phyloP scores from a whole-genome alignment of 2,113 vertebrate genomes.

The Chiloscyllium plagiosum region DNA sequence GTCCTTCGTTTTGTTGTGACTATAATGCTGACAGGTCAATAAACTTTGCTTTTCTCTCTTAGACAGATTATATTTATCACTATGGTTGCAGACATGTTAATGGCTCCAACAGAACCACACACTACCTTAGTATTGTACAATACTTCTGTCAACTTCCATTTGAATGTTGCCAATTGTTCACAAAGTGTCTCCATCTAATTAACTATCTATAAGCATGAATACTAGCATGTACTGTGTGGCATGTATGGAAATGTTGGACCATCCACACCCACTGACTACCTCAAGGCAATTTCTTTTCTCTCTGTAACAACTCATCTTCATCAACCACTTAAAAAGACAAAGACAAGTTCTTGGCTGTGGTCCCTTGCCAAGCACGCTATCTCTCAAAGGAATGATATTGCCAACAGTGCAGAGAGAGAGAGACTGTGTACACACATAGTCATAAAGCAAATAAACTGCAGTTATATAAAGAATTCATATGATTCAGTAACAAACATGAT shows the following conservation, averaged over 20 bases:
- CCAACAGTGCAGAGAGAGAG: neutral
- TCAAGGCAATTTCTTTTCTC: neutral
- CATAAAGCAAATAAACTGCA: neutral
- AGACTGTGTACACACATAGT: neutral
- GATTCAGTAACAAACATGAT: neutral
- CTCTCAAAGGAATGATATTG: neutral
- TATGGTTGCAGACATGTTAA: neutral
- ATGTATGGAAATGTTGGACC: neutral
- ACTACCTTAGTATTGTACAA: neutral
- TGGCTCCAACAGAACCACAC: neutral
- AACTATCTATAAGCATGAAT: neutral
- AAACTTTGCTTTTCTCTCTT: neutral
- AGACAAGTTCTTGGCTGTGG: neutral
- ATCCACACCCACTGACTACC: neutral
- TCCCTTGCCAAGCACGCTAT: neutral
- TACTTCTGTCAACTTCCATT: neutral
- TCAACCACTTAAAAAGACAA: neutral
- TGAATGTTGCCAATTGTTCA: neutral
- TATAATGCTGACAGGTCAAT: neutral
- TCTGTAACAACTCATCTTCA: neutral
- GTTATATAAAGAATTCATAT: neutral
- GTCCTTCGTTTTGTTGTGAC: neutral
- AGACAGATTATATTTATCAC: constrained; percentile 4
- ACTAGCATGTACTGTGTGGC: neutral
- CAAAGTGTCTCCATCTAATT: neutral